phyloP scores from a whole-genome alignment of 2,113 vertebrate species.

The Triplophysa tibetana region DNA sequence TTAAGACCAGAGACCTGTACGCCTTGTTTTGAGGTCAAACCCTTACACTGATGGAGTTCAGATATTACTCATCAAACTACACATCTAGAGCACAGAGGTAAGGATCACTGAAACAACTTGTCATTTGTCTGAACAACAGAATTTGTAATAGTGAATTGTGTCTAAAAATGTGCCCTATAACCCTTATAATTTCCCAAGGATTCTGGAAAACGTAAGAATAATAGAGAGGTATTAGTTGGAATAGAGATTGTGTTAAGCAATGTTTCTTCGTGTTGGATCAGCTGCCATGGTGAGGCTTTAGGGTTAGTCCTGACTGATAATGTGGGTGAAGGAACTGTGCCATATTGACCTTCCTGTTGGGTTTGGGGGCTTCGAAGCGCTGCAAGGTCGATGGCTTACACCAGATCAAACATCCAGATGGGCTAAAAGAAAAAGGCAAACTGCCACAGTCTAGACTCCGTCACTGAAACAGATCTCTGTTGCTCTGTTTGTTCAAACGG shows the following conservation, averaged over 20 bases:
- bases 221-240: conserved; percentile 45
- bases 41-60: conserved; percentile 38
- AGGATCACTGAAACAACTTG: conserved; percentile 13
- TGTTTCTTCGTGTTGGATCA: conserved; percentile 57
- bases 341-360: conserved; percentile 47
- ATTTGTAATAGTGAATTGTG: conserved; percentile 15
- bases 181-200: conserved; percentile 30
- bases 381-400: conserved; percentile 48
- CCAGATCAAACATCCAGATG: conserved; percentile 61
- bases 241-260: conserved; percentile 35
- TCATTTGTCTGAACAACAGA: conserved; percentile 10
- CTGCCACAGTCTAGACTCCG: conserved; percentile 54
- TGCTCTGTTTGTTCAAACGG: conserved; percentile 49
- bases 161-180: conserved; percentile 31
- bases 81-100: conserved; percentile 3
- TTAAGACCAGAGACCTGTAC: conserved; percentile 33
- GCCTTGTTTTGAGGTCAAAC: conserved; percentile 46
- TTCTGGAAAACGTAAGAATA: conserved; percentile 39
- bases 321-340: conserved; percentile 30
- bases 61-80: conserved; percentile 31
- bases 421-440: conserved; percentile 48
- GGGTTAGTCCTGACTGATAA: conserved; percentile 51
- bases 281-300: conserved; percentile 47
- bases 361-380: conserved; percentile 41
- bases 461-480: conserved; percentile 47